These are phyloP conservation scores for Hycleus cichorii DNA, from an alignment of 1,140 invertebrate species.

Conservation along the genomic window DNA sequence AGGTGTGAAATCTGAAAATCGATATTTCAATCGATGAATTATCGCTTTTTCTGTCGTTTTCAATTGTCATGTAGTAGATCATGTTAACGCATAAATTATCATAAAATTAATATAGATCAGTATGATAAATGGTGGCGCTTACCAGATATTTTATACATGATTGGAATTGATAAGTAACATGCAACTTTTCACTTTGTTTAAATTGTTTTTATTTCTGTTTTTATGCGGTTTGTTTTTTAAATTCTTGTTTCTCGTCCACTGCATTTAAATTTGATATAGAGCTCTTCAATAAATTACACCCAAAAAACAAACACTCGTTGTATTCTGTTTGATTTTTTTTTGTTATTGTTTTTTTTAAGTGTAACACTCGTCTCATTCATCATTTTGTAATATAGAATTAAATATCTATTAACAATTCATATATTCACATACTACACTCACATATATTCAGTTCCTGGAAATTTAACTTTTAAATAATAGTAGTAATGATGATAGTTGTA, in stretches of 20 bases:
- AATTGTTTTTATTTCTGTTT: too few relatives aligned
- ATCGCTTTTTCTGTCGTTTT: too few relatives aligned
- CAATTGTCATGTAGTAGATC: too few relatives aligned
- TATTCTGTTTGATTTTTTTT: too few relatives aligned
- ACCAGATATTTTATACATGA: constrained; percentile 2
- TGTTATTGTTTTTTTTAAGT: too few relatives aligned
- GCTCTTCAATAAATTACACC: too few relatives aligned
- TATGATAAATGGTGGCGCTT: constrained; percentile 15
- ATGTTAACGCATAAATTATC: constrained; percentile 9
- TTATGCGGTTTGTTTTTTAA: too few relatives aligned
- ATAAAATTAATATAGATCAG: constrained; percentile 6
- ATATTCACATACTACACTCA: constrained; percentile 13
- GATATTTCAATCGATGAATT: too few relatives aligned
- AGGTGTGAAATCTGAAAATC: too few relatives aligned
- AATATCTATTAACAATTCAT: constrained; percentile 23
- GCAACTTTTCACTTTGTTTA: background rate
- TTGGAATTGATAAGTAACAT: constrained; percentile 9
- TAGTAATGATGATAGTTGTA: constrained; percentile 7
- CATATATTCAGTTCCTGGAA: constrained; percentile 13
- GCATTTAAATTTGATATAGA: too few relatives aligned
- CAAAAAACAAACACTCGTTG: too few relatives aligned
- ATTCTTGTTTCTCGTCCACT: too few relatives aligned
- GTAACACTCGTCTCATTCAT: constrained; percentile 13
- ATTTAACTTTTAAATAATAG: constrained; percentile 17
- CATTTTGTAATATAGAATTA: constrained; percentile 3